Percentiles rank a stretch among this genome's conserved stretches.
These are phyloP conservation scores for Apteryx mantelli DNA, from an alignment of 2,113 vertebrate genomes.

Conservation along the genomic window DNA sequence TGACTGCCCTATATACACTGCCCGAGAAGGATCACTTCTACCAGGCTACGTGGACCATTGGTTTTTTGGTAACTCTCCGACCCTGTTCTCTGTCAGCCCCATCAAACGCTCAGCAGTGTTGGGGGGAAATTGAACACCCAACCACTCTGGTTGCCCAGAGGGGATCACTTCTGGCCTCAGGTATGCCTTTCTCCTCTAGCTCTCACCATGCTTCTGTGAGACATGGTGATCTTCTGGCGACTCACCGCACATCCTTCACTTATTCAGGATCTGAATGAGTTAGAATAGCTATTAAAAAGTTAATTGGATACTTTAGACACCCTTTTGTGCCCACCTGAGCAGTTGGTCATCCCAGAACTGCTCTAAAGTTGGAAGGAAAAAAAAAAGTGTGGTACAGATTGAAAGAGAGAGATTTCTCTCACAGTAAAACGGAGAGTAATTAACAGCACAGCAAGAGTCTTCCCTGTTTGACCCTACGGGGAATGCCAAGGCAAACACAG, in stretches of 20 bases:
- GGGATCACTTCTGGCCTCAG: neutral
- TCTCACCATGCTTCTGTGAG: neutral
- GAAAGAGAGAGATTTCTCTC: neutral
- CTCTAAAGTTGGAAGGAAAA: neutral
- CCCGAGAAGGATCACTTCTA: neutral
- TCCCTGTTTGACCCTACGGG: neutral
- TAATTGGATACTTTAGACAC: accelerated
- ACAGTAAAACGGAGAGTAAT: no score
- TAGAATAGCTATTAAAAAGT: neutral
- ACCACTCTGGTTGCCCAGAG: neutral
- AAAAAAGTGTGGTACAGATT: neutral
- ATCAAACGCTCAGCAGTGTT: neutral
- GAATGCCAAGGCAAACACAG: neutral
- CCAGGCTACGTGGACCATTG: neutral
- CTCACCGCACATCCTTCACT: neutral
- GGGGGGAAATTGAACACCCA: neutral
- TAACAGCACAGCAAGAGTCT: neutral
- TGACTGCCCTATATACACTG: neutral
- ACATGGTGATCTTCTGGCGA: neutral
- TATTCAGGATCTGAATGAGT: accelerated
- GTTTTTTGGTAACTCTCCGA: neutral
- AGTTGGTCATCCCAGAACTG: neutral
- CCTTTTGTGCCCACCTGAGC: neutral
- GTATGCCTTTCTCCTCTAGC: neutral
- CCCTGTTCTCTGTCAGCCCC: neutral